Base-by-base conservation (phyloP, 1,140 invertebrate species). In the Gonatopus flavifemur region DNA sequence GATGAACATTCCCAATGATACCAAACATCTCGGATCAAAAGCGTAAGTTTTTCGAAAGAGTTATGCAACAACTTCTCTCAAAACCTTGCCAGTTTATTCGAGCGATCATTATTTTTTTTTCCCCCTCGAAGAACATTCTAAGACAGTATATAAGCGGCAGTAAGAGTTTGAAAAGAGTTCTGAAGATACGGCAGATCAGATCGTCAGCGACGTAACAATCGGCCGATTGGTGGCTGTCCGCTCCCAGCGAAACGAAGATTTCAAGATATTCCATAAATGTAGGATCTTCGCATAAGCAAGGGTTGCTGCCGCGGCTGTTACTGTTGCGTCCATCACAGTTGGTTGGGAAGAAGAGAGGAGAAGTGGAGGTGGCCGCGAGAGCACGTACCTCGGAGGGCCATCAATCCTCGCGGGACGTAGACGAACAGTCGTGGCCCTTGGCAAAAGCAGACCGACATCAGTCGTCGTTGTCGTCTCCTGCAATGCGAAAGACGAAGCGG, bases 201-300 rank as follows among this genome's bases (percentile, higher is more conserved):
- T 45, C 36, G 57, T 36, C 30, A 20, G 16, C 42, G 33, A 24
- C 47, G 49, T 22, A 59, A 65, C 54, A 63, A 60, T 65, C 60
- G 51, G 42, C 47, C 46, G 57, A 55, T 59, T 59, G 53, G 49
- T 30, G 55, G 31, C 41, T 50, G 48, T 52, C 25, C 12, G 45
- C 15, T 22, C 21, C 30, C 25, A 45, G 50, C n/a, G 49, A 50
- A 63, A 50, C 54, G 39, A 53, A 70, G 66, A 71, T 71, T 69
- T 66, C 63, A 62, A 70, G 68, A 72, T 72, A 70, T 70, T 70
- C 68, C 68, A 70, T 69, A 70, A 72, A 72, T 68, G 68, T 65
- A 68, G 59, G 60, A 70, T 60, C 48, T 52, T 57, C 49, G 40
- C 50, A 53, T 50, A 50, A 63, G 52, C 36, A n/a, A n/a, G 44